phyloP scores from a whole-genome alignment of 2,797 vertebrate species.

The Alosa sapidissima region DNA sequence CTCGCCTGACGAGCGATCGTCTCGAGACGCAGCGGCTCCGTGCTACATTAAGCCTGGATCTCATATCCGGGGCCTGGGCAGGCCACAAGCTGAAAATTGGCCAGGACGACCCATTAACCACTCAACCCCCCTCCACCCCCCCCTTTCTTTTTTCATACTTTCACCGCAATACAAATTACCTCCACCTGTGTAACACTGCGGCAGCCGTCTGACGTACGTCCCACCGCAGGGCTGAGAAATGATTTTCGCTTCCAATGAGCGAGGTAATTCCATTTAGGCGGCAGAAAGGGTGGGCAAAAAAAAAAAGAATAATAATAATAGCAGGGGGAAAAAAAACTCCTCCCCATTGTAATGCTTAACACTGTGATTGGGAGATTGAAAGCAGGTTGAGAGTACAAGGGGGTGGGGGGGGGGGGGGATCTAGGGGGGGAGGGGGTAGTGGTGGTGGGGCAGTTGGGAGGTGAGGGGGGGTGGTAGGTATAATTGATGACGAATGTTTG shows the following conservation, averaged over 20 bases:
- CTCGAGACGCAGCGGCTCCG: slow-evolving; percentile 48
- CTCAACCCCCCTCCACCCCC: slow-evolving; percentile 40
- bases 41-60: slow-evolving; percentile 76
- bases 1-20: neutral
- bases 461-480: neutral
- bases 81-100: slow-evolving; percentile 72
- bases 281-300: neutral
- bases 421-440: neutral
- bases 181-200: slow-evolving; percentile 23
- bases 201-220: slow-evolving; percentile 26
- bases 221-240: slow-evolving; percentile 24
- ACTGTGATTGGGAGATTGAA: neutral
- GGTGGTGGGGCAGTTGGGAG: neutral
- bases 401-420: neutral
- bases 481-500: slow-evolving; percentile 19
- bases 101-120: slow-evolving; percentile 75
- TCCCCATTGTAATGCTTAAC: neutral
- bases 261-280: slow-evolving; percentile 21
- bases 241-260: slow-evolving; percentile 23
- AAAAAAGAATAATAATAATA: neutral
- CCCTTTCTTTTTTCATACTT: neutral
- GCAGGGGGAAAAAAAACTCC: neutral
- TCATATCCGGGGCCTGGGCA: slow-evolving; percentile 70
- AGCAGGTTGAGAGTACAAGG: neutral
- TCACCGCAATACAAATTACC: slow-evolving; percentile 41